Conservation (phyloP, 1,140 invertebrate species). For the Amyelois transitella region DNA sequence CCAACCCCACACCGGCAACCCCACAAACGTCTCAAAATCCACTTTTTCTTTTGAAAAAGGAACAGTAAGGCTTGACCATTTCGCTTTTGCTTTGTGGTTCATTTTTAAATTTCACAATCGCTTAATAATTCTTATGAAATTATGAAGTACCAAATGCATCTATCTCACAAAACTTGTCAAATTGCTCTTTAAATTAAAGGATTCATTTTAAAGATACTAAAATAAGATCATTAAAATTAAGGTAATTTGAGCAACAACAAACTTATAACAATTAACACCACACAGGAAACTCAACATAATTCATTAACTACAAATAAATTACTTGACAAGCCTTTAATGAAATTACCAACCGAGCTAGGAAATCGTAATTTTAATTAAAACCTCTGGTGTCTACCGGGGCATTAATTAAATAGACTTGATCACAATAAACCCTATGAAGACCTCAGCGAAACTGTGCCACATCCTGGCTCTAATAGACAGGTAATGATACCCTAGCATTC, state of each 20-base stretch:
- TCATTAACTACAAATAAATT: no score
- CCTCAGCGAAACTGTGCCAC: conserved; percentile 41
- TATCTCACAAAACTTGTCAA: no score
- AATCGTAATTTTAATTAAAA: conserved; percentile 4
- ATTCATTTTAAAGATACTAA: no score
- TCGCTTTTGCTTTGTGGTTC: conserved; percentile 31
- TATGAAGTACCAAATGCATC: no score
- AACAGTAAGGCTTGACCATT: conserved; percentile 22
- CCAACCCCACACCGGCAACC: conserved; percentile 40
- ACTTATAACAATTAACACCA: no score
- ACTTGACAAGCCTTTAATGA: no score
- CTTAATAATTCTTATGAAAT: no score
- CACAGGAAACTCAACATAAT: no score
- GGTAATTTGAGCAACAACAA: no score
- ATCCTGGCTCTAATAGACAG: conserved; percentile 52
- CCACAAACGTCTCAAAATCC: conserved; percentile 15
- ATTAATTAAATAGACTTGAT: background rate
- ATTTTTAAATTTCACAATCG: conserved; percentile 8
- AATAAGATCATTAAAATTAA: no score
- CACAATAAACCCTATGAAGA: background rate
- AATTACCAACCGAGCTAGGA: background rate
- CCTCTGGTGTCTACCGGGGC: background rate
- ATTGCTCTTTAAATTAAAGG: no score
- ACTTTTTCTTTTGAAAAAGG: conserved; percentile 38
- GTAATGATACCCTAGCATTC: conserved; percentile 36